A percentile compares a stretch with the other conserved stretches of the same genome.
These are phyloP conservation scores for Parus major DNA, from an alignment of 2,113 vertebrate genomes.

Conservation along the genomic window DNA sequence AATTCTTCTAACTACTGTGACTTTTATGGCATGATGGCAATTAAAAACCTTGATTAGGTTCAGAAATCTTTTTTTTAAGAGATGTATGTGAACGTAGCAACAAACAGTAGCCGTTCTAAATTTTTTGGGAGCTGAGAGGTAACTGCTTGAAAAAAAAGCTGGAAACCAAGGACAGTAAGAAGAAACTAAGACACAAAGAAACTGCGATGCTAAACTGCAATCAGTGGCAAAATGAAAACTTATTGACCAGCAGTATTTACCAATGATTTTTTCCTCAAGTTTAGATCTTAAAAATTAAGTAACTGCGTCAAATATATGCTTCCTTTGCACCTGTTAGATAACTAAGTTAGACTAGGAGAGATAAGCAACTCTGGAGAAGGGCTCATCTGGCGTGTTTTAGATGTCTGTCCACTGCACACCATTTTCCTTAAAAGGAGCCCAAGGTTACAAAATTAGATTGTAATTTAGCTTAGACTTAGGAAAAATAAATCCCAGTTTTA, in stretches of 20 bases:
- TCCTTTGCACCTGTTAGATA: background rate
- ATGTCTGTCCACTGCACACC: background rate
- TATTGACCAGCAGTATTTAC: background rate
- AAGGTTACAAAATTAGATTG: background rate
- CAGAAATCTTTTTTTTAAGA: background rate
- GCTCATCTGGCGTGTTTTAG: background rate
- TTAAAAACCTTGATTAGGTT: background rate
- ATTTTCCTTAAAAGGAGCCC: background rate
- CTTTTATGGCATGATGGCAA: background rate
- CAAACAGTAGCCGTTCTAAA: background rate
- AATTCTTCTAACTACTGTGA: background rate
- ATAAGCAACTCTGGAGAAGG: background rate
- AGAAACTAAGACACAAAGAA: background rate
- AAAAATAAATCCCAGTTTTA: background rate
- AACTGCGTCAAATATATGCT: background rate
- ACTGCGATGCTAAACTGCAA: background rate
- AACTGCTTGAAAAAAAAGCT: background rate
- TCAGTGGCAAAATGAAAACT: background rate
- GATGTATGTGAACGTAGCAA: background rate
- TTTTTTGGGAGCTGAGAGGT: background rate
- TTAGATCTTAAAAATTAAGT: background rate
- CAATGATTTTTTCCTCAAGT: background rate
- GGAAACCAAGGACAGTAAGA: background rate
- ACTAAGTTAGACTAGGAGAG: background rate
- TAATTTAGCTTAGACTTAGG: background rate